These are phyloP conservation scores for Trichonephila inaurata DNA, from an alignment of 1,140 invertebrate genomes.

Conservation along the genomic window DNA sequence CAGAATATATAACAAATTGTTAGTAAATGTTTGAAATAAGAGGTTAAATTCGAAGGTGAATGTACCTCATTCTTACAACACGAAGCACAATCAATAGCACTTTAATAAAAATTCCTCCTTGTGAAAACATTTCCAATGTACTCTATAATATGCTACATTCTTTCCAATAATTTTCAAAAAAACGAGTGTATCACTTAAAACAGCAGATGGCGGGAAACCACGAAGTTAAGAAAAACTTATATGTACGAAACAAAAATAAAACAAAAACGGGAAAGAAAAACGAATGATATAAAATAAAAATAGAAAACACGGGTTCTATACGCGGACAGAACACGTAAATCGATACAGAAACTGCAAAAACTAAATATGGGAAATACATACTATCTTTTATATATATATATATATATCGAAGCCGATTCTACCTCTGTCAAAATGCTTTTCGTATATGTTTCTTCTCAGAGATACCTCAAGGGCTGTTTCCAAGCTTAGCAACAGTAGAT, in stretches of 20 bases:
- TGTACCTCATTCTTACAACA: no score
- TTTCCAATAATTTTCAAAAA: neutral
- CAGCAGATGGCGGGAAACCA: constrained; percentile 16
- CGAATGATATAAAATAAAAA: neutral
- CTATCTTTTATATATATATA: neutral
- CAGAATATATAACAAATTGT: no score
- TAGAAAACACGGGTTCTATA: neutral
- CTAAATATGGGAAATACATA: neutral
- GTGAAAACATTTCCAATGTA: no score
- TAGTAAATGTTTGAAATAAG: no score
- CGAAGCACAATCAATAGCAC: no score
- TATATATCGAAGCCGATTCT: neutral
- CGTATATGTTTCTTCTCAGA: constrained; percentile 30
- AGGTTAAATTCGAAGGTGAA: no score
- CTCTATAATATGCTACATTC: no score
- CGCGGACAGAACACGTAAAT: neutral
- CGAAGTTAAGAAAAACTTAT: neutral
- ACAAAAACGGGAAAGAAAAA: neutral
- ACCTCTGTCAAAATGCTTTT: constrained; percentile 23
- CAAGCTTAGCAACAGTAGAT: neutral
- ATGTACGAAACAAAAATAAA: neutral
- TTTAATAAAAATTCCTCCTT: no score
- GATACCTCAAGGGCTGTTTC: constrained; percentile 33
- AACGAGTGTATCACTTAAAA: constrained; percentile 29
- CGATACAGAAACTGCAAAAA: neutral